Evolutionary conservation across 2,113 vertebrate genomes (phyloP), one percentile per base, ranked within the genome.

Genomic region (Passer domesticus): DNA sequence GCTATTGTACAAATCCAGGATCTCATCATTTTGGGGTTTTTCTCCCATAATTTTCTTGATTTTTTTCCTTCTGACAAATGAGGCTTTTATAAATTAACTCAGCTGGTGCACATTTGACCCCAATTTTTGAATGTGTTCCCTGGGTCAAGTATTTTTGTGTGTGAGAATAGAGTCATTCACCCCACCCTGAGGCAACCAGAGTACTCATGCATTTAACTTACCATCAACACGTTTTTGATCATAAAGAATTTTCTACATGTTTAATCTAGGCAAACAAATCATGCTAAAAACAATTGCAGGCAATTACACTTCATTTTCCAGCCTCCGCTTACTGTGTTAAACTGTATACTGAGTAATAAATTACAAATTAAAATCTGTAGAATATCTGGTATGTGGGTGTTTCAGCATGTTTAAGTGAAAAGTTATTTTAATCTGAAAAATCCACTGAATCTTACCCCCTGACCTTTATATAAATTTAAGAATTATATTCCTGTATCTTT

Each of bases 81-180:
- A 95, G 63, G 21, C 46, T 30, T 88, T 94, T 96, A 83, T 92
- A 97, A 97, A 97, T 96, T 97, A 96, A 97, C 80, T 96, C 86
- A 96, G 75, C 50, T 96, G 78, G 87, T 94, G 78, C n/a, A 62
- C 63, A 47, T 96, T 89, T 95, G 95, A 97, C 90, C 92, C 75
- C 94, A 94, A 95, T 96, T 96, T 97, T 96, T 92, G 87, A 90
- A 89, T 89, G 49, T 83, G 62, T 74, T 97, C 82, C 35, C 78
- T 89, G 73, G 94, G 88, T 97, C 92, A 96, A 95, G 86, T 83
- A 89, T 49, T 87, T 94, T 59, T 94, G 41, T 94, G 70, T 93
- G 39, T 80, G 68, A 83, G 69, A 94, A 83, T 44, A 87, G n/a
- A 85, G 15, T 74, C 84, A 89, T 86, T 97, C 75, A 88, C 82